Base-by-base conservation (phyloP, 2,113 vertebrate species). In the Pandion haliaetus region DNA sequence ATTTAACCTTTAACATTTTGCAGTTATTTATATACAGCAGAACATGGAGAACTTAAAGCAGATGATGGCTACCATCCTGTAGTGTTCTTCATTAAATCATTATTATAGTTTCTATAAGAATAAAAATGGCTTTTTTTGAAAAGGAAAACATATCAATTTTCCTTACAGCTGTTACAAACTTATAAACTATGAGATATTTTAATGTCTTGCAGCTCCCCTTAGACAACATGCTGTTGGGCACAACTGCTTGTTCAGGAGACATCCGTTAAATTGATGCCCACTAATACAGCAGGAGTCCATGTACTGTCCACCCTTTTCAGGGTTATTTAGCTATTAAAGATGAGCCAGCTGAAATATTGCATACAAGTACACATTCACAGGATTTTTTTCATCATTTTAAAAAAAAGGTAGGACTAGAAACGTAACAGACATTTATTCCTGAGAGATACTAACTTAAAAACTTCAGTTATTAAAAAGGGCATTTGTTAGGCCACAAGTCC, bases 1-100 rank as follows among this genome's bases (percentile, higher is more conserved):
- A 87, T 73, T 92, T 94, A 93, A 91, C 25, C n/a, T 95, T 91
- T 69, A 74, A 52, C 50, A 66, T 81, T 95, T 92, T 79, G 32
- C 36, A 73, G 65, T 85, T 96, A 54, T 91, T 94, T 73, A 70
- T 74, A 82, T 71, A 81, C 36, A 63, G 78, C 59, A 93, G 80
- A 94, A 71, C n/a, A 13, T 67, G 55, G n/a, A 91, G 55, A 86
- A 78, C n/a, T 80, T 79, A 36, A 93, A 90, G 76, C 78, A 73
- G 31, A 89, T 61, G 57, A 92, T 38, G 57, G 81, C 80, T 93
- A 93, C 95, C 79, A 81, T 61, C 93, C 58, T 83, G 76, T 59
- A 82, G 26, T 26, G 5, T 62, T 91, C 40, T 91, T 72, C 88
- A 42, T 89, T 57, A 95, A 97, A 77, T 66, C 91, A 47, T 88